Evolutionary conservation across 2,888 invertebrate species (phyloP).

Genomic region (Polyommatus icarus): DNA sequence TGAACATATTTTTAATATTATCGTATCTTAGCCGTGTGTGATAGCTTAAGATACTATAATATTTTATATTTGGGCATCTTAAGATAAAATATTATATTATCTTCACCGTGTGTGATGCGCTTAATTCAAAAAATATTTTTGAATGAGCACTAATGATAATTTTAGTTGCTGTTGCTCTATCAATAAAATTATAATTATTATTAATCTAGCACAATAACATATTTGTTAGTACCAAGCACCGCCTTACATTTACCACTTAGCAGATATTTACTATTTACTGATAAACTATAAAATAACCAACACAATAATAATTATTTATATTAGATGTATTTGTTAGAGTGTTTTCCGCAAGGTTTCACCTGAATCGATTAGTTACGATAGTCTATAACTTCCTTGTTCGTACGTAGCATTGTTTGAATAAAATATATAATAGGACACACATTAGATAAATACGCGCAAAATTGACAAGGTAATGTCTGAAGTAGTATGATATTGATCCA

Average conservation of each 20-base stretch:
- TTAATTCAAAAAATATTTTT: no score
- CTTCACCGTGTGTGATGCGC: no score
- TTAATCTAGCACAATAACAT: neutral
- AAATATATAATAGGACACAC: neutral
- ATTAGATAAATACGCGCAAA: neutral
- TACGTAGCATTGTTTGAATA: neutral
- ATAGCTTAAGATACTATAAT: no score
- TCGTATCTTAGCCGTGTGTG: no score
- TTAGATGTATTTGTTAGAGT: neutral
- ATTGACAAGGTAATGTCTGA: neutral
- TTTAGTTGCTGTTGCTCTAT: no score
- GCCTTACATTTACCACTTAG: neutral
- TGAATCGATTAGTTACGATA: neutral
- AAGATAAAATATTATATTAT: no score
- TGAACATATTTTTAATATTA: no score
- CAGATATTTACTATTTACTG: neutral
- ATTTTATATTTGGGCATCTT: no score
- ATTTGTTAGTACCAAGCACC: neutral
- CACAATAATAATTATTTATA: neutral
- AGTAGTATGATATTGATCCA: neutral
- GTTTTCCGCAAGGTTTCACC: neutral
- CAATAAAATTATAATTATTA: no score
- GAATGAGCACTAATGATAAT: no score
- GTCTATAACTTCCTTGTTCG: conserved; percentile 5
- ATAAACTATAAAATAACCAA: neutral